Conservation (phyloP, 2,888 invertebrate genomes). For the Metallyticus violacea region DNA sequence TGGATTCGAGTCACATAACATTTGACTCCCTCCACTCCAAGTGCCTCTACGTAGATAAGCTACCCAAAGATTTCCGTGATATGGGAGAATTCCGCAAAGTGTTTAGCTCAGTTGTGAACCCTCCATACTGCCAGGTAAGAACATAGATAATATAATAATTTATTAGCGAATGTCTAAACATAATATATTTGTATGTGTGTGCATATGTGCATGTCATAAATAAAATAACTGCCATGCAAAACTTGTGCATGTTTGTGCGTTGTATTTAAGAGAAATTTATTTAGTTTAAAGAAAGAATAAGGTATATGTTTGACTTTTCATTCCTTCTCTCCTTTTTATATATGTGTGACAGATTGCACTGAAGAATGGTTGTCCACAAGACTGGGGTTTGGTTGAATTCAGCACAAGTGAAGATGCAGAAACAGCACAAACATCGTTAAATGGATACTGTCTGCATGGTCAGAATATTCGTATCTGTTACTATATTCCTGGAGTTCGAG, state of each 20-base stretch:
- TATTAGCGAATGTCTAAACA: too few species aligned
- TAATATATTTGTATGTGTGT: too few species aligned
- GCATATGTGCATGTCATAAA: too few species aligned
- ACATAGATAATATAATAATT: too few species aligned
- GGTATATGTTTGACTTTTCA: too few species aligned
- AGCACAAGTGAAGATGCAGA: constrained; percentile 46
- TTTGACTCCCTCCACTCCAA: constrained; percentile 52
- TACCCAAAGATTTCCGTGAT: constrained; percentile 52
- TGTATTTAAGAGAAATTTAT: too few species aligned
- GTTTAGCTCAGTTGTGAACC: constrained; percentile 50
- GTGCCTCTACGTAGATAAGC: constrained; percentile 51
- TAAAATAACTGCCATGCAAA: too few species aligned
- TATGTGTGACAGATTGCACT: constrained; percentile 47
- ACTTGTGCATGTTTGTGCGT: neutral
- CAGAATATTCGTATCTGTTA: constrained; percentile 48
- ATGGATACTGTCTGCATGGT: constrained; percentile 45
- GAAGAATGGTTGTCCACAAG: constrained; percentile 50
- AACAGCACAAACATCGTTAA: constrained; percentile 42
- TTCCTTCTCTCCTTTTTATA: neutral
- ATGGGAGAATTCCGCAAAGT: constrained; percentile 50
- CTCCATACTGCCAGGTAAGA: constrained; percentile 53
- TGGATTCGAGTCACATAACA: constrained; percentile 48
- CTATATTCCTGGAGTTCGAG: constrained; percentile 53
- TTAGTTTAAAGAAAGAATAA: too few species aligned
- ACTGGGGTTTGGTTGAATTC: constrained; percentile 54